A percentile compares a stretch with the other conserved stretches of the same genome.
These are phyloP conservation scores for Acanthoscelides obtectus DNA, from an alignment of 2,888 invertebrate species.

Conservation along the genomic window DNA sequence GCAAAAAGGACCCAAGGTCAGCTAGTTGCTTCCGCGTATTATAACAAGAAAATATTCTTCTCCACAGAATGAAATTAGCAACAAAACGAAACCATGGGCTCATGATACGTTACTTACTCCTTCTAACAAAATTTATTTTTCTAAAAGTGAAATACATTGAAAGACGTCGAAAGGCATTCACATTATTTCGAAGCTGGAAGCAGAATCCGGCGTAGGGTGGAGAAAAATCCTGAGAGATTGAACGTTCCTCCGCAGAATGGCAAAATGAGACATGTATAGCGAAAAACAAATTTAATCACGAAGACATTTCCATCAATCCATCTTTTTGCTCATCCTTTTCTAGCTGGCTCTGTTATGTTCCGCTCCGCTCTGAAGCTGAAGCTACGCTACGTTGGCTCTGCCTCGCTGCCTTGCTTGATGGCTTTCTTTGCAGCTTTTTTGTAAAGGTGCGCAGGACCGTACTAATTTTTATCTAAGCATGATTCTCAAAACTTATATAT, in stretches of 20 bases:
- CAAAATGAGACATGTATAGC: conserved; percentile 43
- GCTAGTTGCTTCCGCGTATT: too few species aligned
- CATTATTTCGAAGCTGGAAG: not conserved
- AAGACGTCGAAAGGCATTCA: not conserved
- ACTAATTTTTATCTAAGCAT: too few species aligned
- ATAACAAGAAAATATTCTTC: too few species aligned
- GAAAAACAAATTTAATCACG: conserved; percentile 49
- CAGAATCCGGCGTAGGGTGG: not conserved
- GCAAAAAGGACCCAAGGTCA: too few species aligned
- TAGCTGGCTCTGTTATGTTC: too few species aligned
- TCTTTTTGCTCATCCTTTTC: conserved; percentile 40
- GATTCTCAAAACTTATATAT: too few species aligned
- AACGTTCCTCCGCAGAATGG: too few species aligned
- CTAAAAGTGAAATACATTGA: too few species aligned
- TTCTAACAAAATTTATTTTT: too few species aligned
- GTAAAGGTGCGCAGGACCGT: not conserved
- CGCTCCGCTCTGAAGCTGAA: conserved; percentile 6
- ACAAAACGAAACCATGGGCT: too few species aligned
- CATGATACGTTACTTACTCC: too few species aligned
- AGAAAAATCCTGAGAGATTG: conserved; percentile 11
- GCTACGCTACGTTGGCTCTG: conserved; percentile 8
- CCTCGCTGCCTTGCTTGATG: conserved; percentile 1
- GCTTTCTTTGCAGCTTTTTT: not conserved
- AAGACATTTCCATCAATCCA: conserved; percentile 49
- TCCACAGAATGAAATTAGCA: too few species aligned